Conservation (phyloP, 2,888 invertebrate genomes). For the Microctonus hyperodae region DNA sequence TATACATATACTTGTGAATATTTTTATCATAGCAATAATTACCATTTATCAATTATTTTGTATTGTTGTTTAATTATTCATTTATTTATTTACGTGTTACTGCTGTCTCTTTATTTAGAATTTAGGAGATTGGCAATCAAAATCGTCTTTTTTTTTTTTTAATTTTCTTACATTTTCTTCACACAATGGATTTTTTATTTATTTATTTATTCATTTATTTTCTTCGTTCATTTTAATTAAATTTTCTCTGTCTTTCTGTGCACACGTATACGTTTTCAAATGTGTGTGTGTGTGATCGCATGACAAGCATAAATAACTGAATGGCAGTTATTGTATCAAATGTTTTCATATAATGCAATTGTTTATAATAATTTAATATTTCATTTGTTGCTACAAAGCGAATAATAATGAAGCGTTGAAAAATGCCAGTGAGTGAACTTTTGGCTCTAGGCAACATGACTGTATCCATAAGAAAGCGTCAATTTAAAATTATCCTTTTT, state of each 20-base stretch:
- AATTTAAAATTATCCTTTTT: not conserved
- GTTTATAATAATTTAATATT: not conserved
- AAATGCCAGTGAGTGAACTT: not conserved
- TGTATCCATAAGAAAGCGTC: not conserved
- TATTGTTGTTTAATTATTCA: constrained; percentile 26
- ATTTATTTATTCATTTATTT: constrained; percentile 17
- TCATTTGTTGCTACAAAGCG: not conserved
- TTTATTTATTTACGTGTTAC: constrained; percentile 36
- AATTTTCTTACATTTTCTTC: constrained; percentile 20
- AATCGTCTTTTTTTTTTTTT: constrained; percentile 30
- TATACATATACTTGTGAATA: constrained; percentile 48
- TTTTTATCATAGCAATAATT: constrained; percentile 38
- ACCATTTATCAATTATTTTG: constrained; percentile 33
- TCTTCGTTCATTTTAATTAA: constrained; percentile 12
- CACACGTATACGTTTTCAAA: not conserved
- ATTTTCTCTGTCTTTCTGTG: not conserved
- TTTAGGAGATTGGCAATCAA: constrained; percentile 44
- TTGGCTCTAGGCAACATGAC: not conserved
- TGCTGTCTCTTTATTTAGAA: constrained; percentile 42
- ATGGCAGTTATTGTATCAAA: constrained; percentile 24
- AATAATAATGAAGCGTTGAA: constrained; percentile 10
- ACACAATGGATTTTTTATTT: constrained; percentile 20
- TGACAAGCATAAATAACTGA: constrained; percentile 12
- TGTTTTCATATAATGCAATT: not conserved
- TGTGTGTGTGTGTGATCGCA: not conserved